Evolutionary conservation across 2,797 vertebrate species (phyloP).

Genomic region (Paedocypris micromegethes): DNA sequence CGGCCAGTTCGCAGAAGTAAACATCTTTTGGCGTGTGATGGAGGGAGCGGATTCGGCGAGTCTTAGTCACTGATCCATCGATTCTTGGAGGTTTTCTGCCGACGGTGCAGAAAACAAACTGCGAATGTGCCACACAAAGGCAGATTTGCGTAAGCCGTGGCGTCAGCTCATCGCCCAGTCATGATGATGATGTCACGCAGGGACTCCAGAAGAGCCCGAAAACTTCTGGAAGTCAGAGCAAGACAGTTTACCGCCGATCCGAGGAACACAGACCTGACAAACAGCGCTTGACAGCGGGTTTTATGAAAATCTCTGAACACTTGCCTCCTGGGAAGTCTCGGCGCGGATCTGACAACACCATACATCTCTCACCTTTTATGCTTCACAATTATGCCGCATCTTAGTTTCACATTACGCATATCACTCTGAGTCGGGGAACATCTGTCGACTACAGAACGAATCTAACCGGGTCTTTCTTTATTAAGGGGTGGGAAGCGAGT

Average conservation of each 20-base stretch:
- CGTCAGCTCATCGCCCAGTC: too few relatives aligned
- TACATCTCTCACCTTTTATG: slow-evolving; percentile 26
- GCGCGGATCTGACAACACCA: slow-evolving; percentile 35
- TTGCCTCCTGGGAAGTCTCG: slow-evolving; percentile 32
- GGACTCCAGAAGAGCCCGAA: slow-evolving; percentile 23
- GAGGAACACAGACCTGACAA: slow-evolving; percentile 22
- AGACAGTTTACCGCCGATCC: slow-evolving; percentile 12
- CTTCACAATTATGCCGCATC: slow-evolving; percentile 17
- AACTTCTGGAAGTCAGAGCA: not conserved
- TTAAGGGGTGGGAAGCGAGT: slow-evolving; percentile 14
- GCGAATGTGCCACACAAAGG: too few relatives aligned
- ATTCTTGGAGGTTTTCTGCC: slow-evolving; percentile 23
- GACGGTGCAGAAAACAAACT: slow-evolving; percentile 12
- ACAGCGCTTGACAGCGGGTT: slow-evolving; percentile 22
- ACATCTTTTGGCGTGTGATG: not conserved
- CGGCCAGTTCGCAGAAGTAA: slow-evolving; percentile 18
- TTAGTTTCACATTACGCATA: slow-evolving; percentile 30
- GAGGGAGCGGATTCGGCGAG: not conserved
- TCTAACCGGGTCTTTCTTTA: slow-evolving; percentile 27
- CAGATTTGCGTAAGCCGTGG: too few relatives aligned
- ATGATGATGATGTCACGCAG: slow-evolving; percentile 29
- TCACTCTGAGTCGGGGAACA: slow-evolving; percentile 29
- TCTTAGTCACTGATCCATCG: slow-evolving; percentile 9
- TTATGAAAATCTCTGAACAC: slow-evolving; percentile 28
- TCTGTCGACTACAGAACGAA: slow-evolving; percentile 31